These are phyloP conservation scores for Drosophila gunungcola DNA, from an alignment of 1,140 invertebrate species.

Conservation along the genomic window DNA sequence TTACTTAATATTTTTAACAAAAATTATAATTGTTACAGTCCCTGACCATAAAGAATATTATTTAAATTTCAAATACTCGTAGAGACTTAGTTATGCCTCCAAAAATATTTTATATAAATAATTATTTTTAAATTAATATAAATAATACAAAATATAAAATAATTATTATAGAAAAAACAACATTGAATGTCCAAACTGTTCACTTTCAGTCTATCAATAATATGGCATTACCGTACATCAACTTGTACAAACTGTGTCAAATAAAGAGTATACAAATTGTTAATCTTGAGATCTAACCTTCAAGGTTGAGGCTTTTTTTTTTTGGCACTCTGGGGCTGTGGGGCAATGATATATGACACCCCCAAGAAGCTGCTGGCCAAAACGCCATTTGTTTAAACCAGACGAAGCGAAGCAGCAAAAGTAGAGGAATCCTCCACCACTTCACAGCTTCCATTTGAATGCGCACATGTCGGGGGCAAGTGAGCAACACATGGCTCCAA, in stretches of 20 bases:
- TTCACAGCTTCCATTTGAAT: conserved; percentile 81
- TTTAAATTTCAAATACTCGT: no score
- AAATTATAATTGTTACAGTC: no score
- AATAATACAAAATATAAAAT: no score
- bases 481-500: conserved; percentile 72
- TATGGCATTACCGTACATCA: no score
- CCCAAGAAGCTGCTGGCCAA: conserved; percentile 71
- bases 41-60: no score
- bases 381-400: conserved; percentile 75
- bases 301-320: conserved; percentile 13
- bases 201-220: no score
- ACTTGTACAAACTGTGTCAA: neutral
- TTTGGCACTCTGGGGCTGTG: conserved; percentile 21
- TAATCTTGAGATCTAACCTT: conserved; percentile 8
- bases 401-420: conserved; percentile 26
- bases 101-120: no score
- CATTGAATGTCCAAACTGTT: no score
- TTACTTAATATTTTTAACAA: no score
- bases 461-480: conserved; percentile 60
- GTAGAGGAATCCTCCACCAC: conserved; percentile 28
- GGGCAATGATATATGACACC: conserved; percentile 78
- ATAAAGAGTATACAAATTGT: conserved; percentile 12
- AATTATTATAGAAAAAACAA: no score
- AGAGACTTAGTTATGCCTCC: no score
- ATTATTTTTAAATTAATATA: no score